Conservation (phyloP, 1,140 invertebrate genomes). For the Drosophila nikananu region DNA sequence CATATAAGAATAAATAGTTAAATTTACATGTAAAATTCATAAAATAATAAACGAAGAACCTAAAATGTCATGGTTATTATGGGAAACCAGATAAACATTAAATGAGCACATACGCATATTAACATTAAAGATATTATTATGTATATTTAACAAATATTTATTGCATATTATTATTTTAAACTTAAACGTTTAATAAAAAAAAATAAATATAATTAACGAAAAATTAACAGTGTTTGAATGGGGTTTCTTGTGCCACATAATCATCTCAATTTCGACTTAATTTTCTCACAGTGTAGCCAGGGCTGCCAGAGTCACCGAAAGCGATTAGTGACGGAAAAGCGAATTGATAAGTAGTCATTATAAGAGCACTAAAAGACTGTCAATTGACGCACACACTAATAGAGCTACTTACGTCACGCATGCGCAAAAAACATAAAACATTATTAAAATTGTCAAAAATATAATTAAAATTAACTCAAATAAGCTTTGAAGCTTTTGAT, state of each 20-base stretch:
- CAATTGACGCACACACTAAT: too few relatives aligned
- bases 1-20: slow-evolving; percentile 78
- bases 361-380: too few relatives aligned
- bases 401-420: too few relatives aligned
- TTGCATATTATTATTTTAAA: slow-evolving; percentile 83
- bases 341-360: background rate
- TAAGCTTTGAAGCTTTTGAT: too few relatives aligned
- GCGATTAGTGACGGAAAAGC: background rate
- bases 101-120: slow-evolving; percentile 69
- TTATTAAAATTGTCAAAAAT: too few relatives aligned
- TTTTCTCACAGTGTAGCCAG: too few relatives aligned
- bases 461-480: too few relatives aligned
- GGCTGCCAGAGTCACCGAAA: too few relatives aligned
- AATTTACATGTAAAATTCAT: slow-evolving; percentile 76
- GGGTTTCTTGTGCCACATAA: background rate
- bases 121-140: slow-evolving; percentile 76
- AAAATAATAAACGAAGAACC: slow-evolving; percentile 48
- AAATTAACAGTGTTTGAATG: background rate
- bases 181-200: slow-evolving; percentile 80
- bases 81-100: slow-evolving; percentile 30
- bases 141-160: slow-evolving; percentile 81
- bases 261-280: too few relatives aligned
- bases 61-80: slow-evolving; percentile 14
- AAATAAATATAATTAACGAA: slow-evolving; percentile 47
- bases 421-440: too few relatives aligned